These are phyloP conservation scores for Rhincodon typus DNA, from an alignment of 2,797 vertebrate genomes.

Conservation along the genomic window DNA sequence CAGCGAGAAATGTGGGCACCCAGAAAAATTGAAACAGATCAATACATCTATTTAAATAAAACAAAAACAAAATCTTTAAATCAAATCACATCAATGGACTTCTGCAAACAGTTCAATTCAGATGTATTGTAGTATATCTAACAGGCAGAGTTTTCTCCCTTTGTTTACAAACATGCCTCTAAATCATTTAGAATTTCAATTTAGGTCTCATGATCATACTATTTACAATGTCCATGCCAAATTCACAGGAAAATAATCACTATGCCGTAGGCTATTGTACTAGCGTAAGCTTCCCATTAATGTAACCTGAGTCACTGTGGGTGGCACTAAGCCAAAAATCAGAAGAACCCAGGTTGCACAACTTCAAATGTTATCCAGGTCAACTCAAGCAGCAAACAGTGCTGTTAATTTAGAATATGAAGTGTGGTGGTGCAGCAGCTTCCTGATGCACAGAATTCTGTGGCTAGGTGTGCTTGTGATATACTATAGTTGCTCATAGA, in stretches of 20 bases:
- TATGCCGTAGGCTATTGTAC: constrained; percentile 39
- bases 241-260: constrained; percentile 46
- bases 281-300: constrained; percentile 41
- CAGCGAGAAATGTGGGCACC: neutral
- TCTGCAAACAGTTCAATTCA: neutral
- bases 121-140: neutral
- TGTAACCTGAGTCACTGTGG: constrained; percentile 15
- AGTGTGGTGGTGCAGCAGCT: neutral
- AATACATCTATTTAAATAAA: neutral
- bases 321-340: constrained; percentile 43
- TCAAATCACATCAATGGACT: neutral
- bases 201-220: constrained; percentile 42
- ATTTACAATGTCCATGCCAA: constrained; percentile 47
- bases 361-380: constrained; percentile 44
- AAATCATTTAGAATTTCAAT: constrained; percentile 42
- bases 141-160: neutral
- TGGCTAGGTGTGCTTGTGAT: no score
- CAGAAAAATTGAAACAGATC: neutral
- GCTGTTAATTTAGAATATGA: neutral
- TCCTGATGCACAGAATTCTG: neutral
- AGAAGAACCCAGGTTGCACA: constrained; percentile 42
- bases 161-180: constrained; percentile 45
- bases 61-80: neutral
- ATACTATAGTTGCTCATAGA: neutral
- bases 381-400: neutral